Percentiles rank a stretch among this genome's conserved stretches.
Evolutionary conservation across 1,140 invertebrate species (phyloP).

Genomic region (Lepidotrigona ventralis): DNA sequence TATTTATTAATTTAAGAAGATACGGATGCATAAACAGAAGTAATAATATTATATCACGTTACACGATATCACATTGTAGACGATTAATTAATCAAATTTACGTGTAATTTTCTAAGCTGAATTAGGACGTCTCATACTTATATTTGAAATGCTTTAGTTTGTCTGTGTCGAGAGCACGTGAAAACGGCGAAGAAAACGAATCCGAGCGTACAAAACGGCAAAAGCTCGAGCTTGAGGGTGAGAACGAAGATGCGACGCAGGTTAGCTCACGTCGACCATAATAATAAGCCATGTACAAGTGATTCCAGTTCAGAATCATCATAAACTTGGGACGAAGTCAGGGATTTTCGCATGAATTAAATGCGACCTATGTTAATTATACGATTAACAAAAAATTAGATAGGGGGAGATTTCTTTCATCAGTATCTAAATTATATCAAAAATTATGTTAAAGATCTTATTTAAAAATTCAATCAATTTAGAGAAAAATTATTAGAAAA

Average conservation of each 20-base stretch:
- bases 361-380: background rate
- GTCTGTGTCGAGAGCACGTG: conserved; percentile 74
- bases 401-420: background rate
- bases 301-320: conserved; percentile 40
- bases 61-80: background rate
- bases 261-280: conserved; percentile 78
- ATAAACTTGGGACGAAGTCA: conserved; percentile 10
- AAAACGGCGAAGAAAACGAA: conserved; percentile 79
- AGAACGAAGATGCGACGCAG: conserved; percentile 81
- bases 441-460: background rate
- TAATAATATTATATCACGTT: no score
- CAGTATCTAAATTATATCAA: no score
- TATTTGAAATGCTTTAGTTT: conserved; percentile 65
- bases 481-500: background rate
- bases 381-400: background rate
- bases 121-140: conserved; percentile 7
- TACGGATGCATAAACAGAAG: no score
- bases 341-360: conserved; percentile 8
- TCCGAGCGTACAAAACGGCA: conserved; percentile 73
- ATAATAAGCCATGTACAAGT: conserved; percentile 64
- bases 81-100: background rate
- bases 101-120: background rate
- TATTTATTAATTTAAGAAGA: background rate
- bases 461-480: background rate
- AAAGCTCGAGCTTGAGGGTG: conserved; percentile 78